These are phyloP conservation scores for Delichon dasypus DNA, from an alignment of 2,797 vertebrate genomes.

Conservation along the genomic window DNA sequence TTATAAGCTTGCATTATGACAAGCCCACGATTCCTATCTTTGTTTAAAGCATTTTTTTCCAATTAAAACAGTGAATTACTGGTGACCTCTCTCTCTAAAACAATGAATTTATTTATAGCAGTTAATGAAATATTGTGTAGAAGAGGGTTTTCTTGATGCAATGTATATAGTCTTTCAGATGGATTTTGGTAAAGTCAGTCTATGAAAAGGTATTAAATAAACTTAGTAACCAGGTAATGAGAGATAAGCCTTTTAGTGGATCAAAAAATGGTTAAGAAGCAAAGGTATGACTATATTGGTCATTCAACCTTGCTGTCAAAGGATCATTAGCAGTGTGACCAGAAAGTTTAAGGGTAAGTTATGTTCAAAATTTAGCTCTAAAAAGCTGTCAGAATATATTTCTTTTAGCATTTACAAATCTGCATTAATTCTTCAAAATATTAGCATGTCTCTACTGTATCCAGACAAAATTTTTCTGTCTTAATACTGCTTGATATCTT, in stretches of 20 bases:
- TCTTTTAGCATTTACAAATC: not conserved
- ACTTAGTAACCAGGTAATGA: not conserved
- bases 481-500: not conserved
- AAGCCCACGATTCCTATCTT: not conserved
- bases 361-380: not conserved
- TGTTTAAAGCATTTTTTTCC: not conserved
- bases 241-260: not conserved
- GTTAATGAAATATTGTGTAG: not conserved
- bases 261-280: not conserved
- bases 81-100: not conserved
- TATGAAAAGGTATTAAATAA: not conserved
- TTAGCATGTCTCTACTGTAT: not conserved
- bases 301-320: not conserved
- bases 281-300: not conserved
- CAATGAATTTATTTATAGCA: not conserved
- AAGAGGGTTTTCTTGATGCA: not conserved
- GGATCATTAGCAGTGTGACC: not conserved
- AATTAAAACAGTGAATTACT: not conserved
- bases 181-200: not conserved
- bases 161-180: not conserved
- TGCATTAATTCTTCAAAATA: not conserved
- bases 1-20: not conserved
- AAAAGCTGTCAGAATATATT: not conserved
- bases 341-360: not conserved
- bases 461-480: not conserved